These are phyloP conservation scores for Tetragnatha versicolor DNA, from an alignment of 1,140 invertebrate species.

Conservation along the genomic window DNA sequence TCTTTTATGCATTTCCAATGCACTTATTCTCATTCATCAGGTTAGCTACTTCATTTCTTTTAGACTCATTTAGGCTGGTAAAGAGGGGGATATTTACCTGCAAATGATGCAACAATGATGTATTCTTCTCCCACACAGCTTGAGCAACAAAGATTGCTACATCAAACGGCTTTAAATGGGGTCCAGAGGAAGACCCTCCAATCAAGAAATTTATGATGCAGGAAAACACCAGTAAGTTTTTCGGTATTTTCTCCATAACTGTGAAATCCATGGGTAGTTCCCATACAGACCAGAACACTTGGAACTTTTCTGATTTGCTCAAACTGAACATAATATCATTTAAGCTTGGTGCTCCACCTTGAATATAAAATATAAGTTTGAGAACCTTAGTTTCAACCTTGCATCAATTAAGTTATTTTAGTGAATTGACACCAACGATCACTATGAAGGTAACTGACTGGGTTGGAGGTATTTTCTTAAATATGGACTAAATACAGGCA, in stretches of 20 bases:
- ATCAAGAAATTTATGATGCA: conserved; percentile 28
- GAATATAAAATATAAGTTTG: too few relatives aligned
- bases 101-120: not conserved
- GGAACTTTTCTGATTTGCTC: conserved; percentile 3
- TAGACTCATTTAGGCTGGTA: not conserved
- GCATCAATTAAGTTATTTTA: too few relatives aligned
- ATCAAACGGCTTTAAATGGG: not conserved
- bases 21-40: too few relatives aligned
- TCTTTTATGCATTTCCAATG: too few relatives aligned
- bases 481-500: too few relatives aligned
- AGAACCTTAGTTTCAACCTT: too few relatives aligned
- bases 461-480: too few relatives aligned
- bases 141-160: conserved; percentile 31
- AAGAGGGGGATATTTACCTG: not conserved
- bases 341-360: not conserved
- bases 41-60: too few relatives aligned
- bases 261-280: conserved; percentile 14
- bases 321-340: conserved; percentile 21
- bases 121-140: not conserved
- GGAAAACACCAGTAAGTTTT: not conserved
- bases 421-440: too few relatives aligned
- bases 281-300: not conserved
- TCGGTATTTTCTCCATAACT: not conserved
- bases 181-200: not conserved
- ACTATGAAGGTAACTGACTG: too few relatives aligned